Conservation (phyloP, 2,113 vertebrate species). For the Narcine bancroftii region DNA sequence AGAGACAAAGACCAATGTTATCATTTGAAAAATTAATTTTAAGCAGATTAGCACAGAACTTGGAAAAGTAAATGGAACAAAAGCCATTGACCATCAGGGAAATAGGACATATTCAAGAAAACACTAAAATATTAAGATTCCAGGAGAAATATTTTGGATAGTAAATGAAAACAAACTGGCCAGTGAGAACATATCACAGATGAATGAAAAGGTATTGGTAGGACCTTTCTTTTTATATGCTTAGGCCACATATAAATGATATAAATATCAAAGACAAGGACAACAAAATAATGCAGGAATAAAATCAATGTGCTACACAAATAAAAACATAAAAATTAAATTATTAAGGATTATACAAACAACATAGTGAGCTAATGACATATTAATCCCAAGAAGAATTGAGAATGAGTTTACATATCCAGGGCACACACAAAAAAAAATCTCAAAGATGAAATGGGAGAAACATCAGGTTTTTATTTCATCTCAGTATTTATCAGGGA, state of each 20-base stretch:
- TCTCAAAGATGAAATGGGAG: neutral
- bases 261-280: neutral
- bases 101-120: neutral
- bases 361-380: neutral
- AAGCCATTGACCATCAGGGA: neutral
- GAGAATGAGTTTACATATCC: slow-evolving; percentile 40
- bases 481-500: neutral
- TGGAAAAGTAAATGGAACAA: neutral
- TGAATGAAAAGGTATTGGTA: too few relatives aligned
- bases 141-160: neutral
- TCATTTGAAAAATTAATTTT: too few relatives aligned
- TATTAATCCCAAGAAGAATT: slow-evolving; percentile 38
- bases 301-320: neutral
- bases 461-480: neutral
- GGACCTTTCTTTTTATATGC: too few relatives aligned
- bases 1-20: neutral
- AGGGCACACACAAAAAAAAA: neutral
- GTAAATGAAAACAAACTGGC: neutral
- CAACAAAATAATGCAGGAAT: neutral
- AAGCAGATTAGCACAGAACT: too few relatives aligned
- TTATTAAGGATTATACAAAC: slow-evolving; percentile 27
- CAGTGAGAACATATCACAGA: neutral
- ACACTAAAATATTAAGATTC: neutral
- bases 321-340: neutral
- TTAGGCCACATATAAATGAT: too few relatives aligned